Conservation (phyloP, 2,888 invertebrate genomes). For the Automeris io region DNA sequence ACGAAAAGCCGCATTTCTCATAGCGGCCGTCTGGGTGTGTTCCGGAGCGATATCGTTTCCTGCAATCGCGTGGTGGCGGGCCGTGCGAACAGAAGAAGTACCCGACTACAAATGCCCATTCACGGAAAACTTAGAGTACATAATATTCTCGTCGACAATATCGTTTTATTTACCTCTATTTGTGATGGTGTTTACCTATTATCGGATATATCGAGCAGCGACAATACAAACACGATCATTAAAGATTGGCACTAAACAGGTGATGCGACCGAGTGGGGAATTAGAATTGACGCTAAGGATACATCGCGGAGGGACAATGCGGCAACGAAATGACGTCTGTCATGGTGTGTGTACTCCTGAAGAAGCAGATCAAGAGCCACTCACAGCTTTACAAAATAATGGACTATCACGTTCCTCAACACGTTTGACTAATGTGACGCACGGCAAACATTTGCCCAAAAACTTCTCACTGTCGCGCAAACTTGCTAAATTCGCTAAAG, state of each 20-base stretch:
- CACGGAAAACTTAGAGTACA: slow-evolving; percentile 96
- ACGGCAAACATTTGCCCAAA: slow-evolving; percentile 83
- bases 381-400: slow-evolving; percentile 87
- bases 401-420: slow-evolving; percentile 84
- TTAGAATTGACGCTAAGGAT: slow-evolving; percentile 93
- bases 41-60: slow-evolving; percentile 98
- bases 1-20: slow-evolving; percentile 89
- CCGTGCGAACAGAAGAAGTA: slow-evolving; percentile 87
- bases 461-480: slow-evolving; percentile 96
- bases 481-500: slow-evolving; percentile 96
- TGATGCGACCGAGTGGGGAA: slow-evolving; percentile 90
- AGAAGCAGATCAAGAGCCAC: slow-evolving; percentile 82
- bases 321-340: slow-evolving; percentile 74
- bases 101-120: slow-evolving; percentile 94
- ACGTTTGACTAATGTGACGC: slow-evolving; percentile 78
- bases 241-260: slow-evolving; percentile 93
- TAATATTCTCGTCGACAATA: slow-evolving; percentile 97
- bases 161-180: slow-evolving; percentile 98
- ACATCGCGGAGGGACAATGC: slow-evolving; percentile 91
- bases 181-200: slow-evolving; percentile 99
- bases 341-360: slow-evolving; percentile 81
- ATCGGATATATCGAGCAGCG: slow-evolving; percentile 95
- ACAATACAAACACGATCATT: slow-evolving; percentile 93
- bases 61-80: slow-evolving; percentile 97
- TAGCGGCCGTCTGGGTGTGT: slow-evolving; percentile 97